Percentiles rank a stretch among this genome's conserved stretches.
phyloP scores from a whole-genome alignment of 2,888 invertebrate species.

The Phragmatobia fuliginosa region DNA sequence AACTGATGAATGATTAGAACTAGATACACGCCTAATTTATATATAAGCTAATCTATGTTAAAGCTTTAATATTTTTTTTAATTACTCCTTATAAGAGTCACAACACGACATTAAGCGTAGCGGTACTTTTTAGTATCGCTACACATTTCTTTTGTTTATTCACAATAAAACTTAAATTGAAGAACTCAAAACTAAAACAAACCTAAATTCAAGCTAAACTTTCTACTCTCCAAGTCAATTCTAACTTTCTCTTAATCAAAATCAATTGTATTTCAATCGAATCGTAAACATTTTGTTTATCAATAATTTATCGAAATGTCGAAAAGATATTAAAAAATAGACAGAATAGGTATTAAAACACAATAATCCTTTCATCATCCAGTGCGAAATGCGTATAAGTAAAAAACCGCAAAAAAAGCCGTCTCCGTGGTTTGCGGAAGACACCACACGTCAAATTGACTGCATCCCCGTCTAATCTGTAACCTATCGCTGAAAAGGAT shows the following conservation, averaged over 20 bases:
- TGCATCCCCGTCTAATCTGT: conserved; percentile 81
- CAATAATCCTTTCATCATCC: conserved; percentile 39
- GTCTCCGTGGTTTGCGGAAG: conserved; percentile 73
- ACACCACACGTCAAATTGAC: conserved; percentile 78
- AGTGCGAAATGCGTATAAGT: conserved; percentile 56
- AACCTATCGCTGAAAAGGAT: conserved; percentile 82
- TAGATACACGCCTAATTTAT: too few species aligned
- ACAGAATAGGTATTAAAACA: conserved; percentile 19
- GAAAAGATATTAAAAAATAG: not conserved
- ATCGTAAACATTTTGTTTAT: not conserved
- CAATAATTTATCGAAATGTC: not conserved
- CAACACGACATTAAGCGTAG: too few species aligned
- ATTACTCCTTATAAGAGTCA: too few species aligned
- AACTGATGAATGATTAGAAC: not conserved
- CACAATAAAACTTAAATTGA: too few species aligned
- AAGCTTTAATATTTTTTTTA: too few species aligned
- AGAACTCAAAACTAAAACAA: too few species aligned
- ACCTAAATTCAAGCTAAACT: too few species aligned
- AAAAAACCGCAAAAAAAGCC: conserved; percentile 57
- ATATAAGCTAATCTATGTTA: too few species aligned
- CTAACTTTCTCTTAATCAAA: too few species aligned
- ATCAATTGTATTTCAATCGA: not conserved
- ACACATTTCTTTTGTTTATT: too few species aligned
- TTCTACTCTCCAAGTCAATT: too few species aligned
- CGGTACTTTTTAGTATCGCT: too few species aligned